These are phyloP conservation scores for Drosophila bocqueti DNA, from an alignment of 1,140 invertebrate genomes.

Conservation along the genomic window DNA sequence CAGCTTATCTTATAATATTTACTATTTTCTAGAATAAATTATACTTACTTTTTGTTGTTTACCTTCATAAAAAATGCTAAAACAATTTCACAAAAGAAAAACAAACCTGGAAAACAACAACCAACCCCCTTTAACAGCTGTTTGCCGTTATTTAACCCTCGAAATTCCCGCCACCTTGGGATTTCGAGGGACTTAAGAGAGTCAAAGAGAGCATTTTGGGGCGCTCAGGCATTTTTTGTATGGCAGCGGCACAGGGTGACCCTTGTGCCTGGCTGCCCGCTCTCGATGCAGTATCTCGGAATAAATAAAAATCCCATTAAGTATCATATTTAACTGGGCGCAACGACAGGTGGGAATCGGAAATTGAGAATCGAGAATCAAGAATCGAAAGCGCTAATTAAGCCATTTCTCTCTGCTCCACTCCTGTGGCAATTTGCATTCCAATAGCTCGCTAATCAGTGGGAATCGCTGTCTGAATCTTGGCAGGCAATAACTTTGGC, in stretches of 20 bases:
- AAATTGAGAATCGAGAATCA: conserved; percentile 13
- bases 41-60: background rate
- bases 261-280: conserved; percentile 16
- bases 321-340: conserved; percentile 31
- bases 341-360: conserved; percentile 31
- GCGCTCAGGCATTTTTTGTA: conserved; percentile 4
- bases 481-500: conserved; percentile 57
- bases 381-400: conserved; percentile 39
- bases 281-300: background rate
- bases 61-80: background rate
- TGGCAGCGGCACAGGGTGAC: conserved; percentile 55
- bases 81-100: conserved; percentile 2
- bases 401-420: conserved; percentile 39
- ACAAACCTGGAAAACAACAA: conserved; percentile 3
- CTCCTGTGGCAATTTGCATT: conserved; percentile 48
- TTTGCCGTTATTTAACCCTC: conserved; percentile 21
- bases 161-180: conserved; percentile 13
- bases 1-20: too few species aligned
- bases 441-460: conserved; percentile 36
- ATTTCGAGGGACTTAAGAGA: conserved; percentile 49
- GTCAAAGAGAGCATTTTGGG: conserved; percentile 49
- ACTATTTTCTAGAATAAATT: background rate
- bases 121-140: conserved; percentile 14
- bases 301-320: conserved; percentile 32
- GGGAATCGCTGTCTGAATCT: conserved; percentile 33